Conservation (phyloP, 2,797 vertebrate genomes). For the Psittacula echo region DNA sequence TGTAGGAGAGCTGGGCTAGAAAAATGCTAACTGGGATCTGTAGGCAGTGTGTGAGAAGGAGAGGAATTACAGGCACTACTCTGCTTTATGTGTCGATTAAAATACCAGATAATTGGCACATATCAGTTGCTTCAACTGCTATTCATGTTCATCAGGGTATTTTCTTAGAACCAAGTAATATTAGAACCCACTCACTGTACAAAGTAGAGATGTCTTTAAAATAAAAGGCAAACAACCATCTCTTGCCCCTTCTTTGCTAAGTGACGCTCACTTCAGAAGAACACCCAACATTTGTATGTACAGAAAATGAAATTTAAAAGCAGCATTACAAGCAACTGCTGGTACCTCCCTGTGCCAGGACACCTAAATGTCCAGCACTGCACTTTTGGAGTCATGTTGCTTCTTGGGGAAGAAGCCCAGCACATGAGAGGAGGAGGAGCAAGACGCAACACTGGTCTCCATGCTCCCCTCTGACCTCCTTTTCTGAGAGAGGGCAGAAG, state of each 20-base stretch:
- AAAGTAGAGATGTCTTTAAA: not conserved
- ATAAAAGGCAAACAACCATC: not conserved
- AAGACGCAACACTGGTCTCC: not conserved
- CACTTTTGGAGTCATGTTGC: accelerated
- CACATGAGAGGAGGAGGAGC: not conserved
- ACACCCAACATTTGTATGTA: accelerated
- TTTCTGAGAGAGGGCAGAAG: not conserved
- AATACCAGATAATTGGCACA: not conserved
- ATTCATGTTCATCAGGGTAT: not conserved
- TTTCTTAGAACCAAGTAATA: not conserved
- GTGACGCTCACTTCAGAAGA: not conserved
- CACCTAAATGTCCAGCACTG: not conserved
- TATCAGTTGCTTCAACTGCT: not conserved
- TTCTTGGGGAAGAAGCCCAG: not conserved
- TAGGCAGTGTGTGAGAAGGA: not conserved
- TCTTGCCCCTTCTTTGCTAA: not conserved
- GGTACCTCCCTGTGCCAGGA: accelerated
- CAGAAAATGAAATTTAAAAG: not conserved
- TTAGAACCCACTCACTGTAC: accelerated
- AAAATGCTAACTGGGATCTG: not conserved
- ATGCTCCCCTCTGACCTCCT: not conserved
- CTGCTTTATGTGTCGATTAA: not conserved
- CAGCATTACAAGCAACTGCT: accelerated
- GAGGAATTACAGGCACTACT: not conserved
- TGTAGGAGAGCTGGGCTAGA: not conserved